Evolutionary conservation across 2,888 invertebrate genomes (phyloP).

Genomic region (Ornithoptera alexandrae): DNA sequence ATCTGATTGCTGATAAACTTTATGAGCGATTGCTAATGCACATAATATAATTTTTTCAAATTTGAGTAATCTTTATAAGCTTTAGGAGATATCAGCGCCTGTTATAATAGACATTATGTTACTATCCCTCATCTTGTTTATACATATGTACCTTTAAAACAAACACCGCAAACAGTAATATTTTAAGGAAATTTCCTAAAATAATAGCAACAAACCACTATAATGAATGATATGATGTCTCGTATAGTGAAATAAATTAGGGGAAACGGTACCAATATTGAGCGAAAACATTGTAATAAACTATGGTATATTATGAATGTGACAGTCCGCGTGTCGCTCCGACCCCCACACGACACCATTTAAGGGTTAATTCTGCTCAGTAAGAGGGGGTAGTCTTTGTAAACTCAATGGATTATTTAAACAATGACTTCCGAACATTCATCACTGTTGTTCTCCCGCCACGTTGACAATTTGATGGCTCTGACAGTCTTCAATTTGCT

Average conservation of each 20-base stretch:
- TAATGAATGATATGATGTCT: slow-evolving; percentile 29
- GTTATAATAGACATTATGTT: too few species aligned
- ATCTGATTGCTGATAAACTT: too few species aligned
- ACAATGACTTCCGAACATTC: slow-evolving; percentile 67
- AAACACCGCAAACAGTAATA: neutral
- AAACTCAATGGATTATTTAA: slow-evolving; percentile 71
- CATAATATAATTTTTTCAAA: too few species aligned
- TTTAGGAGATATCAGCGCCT: too few species aligned
- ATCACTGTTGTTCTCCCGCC: slow-evolving; percentile 59
- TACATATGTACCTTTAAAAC: neutral
- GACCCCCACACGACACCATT: slow-evolving; percentile 56
- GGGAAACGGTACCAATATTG: slow-evolving; percentile 64
- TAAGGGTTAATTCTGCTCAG: slow-evolving; percentile 62
- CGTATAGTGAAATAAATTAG: slow-evolving; percentile 38
- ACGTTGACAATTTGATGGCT: slow-evolving; percentile 36
- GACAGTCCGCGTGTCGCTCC: slow-evolving; percentile 73
- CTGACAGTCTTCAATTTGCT: slow-evolving; percentile 43
- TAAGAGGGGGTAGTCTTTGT: slow-evolving; percentile 68
- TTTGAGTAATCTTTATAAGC: too few species aligned
- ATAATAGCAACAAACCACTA: slow-evolving; percentile 2
- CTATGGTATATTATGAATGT: slow-evolving; percentile 74
- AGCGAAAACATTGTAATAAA: slow-evolving; percentile 76
- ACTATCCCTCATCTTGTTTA: too few species aligned
- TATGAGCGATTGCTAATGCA: too few species aligned
- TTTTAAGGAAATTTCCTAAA: neutral